Conservation (phyloP, 2,888 invertebrate species). For the Lepidonotus clava region DNA sequence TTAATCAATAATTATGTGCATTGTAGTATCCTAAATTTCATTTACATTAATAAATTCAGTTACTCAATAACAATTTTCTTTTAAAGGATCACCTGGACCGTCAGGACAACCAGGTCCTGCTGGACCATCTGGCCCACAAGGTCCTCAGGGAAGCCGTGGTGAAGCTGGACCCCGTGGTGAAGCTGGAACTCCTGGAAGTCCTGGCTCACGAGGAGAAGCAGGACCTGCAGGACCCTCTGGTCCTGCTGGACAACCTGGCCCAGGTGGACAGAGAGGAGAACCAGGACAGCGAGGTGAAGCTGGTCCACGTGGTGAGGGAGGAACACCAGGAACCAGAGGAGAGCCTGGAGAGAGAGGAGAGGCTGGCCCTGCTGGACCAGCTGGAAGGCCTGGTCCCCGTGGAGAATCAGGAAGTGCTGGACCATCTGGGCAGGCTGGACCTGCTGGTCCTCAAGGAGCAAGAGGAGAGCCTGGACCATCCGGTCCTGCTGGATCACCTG, state of each 20-base stretch:
- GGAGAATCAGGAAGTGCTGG: constrained; percentile 48
- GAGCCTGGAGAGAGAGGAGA: background rate
- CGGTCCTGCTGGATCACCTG: constrained; percentile 55
- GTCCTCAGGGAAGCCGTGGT: constrained; percentile 76
- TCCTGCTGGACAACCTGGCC: constrained; percentile 17
- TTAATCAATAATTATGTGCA: no score
- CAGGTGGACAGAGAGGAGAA: constrained; percentile 31
- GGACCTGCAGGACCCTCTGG: constrained; percentile 33
- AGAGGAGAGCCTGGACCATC: constrained; percentile 52
- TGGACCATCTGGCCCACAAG: constrained; percentile 81
- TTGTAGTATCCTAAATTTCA: no score
- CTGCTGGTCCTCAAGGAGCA: constrained; percentile 50
- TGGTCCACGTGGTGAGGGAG: constrained; percentile 59
- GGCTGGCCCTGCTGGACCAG: constrained; percentile 4
- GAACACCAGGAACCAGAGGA: constrained; percentile 18
- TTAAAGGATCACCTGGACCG: constrained; percentile 60
- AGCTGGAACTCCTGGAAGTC: constrained; percentile 87
- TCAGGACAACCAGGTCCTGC: constrained; percentile 58
- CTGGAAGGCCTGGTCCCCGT: constrained; percentile 61
- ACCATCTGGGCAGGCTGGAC: constrained; percentile 56
- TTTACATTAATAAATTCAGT: no score
- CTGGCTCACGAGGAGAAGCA: constrained; percentile 64
- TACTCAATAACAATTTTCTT: no score
- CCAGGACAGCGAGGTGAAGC: constrained; percentile 57
- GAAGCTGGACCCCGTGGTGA: constrained; percentile 81